A percentile compares a stretch with the other conserved stretches of the same genome.
Evolutionary conservation across 2,888 invertebrate species (phyloP).

Genomic region (Tachystola acroxantha): DNA sequence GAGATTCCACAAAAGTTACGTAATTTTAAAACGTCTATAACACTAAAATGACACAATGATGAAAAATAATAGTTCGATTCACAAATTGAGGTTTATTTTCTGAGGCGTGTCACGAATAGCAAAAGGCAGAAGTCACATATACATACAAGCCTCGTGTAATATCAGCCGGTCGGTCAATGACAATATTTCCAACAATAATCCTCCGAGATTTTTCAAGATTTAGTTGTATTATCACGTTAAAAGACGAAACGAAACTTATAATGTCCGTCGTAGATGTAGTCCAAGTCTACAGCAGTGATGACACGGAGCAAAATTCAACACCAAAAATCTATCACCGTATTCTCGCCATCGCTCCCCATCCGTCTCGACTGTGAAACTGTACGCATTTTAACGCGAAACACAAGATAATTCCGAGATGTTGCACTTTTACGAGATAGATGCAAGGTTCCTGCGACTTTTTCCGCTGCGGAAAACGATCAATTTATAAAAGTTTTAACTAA

Average conservation of each 20-base stretch:
- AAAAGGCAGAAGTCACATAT: slow-evolving; percentile 77
- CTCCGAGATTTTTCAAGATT: slow-evolving; percentile 56
- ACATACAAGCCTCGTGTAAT: slow-evolving; percentile 79
- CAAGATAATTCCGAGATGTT: slow-evolving; percentile 61
- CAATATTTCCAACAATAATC: slow-evolving; percentile 73
- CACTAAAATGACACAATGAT: slow-evolving; percentile 74
- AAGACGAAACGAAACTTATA: slow-evolving; percentile 57
- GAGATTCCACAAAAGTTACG: slow-evolving; percentile 78
- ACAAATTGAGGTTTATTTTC: slow-evolving; percentile 75
- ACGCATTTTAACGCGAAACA: slow-evolving; percentile 77
- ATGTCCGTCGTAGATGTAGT: slow-evolving; percentile 56
- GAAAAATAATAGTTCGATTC: slow-evolving; percentile 70
- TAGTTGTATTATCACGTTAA: slow-evolving; percentile 56
- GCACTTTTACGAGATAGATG: slow-evolving; percentile 71
- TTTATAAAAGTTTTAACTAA: slow-evolving; percentile 76
- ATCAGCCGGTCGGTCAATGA: slow-evolving; percentile 79
- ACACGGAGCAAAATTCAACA: slow-evolving; percentile 77
- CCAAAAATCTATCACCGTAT: slow-evolving; percentile 78
- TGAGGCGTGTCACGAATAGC: slow-evolving; percentile 79
- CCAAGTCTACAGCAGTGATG: slow-evolving; percentile 69
- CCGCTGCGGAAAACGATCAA: slow-evolving; percentile 65
- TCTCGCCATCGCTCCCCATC: slow-evolving; percentile 79
- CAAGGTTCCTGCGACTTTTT: slow-evolving; percentile 61
- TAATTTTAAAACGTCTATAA: slow-evolving; percentile 73
- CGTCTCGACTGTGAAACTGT: slow-evolving; percentile 73